Conservation (phyloP, 2,113 vertebrate genomes). For the Centropus bengalensis region DNA sequence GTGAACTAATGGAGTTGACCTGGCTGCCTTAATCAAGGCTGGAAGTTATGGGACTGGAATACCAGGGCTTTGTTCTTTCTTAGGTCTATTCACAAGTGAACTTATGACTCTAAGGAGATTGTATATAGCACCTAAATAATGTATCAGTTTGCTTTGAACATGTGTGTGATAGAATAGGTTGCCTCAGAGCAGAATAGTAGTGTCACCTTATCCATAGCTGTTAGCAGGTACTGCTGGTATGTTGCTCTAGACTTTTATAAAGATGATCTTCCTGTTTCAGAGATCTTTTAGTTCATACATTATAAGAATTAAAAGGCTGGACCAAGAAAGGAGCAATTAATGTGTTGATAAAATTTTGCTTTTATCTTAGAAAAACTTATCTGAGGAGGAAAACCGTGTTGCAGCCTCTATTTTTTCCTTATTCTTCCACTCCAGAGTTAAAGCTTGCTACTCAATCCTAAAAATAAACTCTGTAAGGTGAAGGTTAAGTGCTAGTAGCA, state of each 20-base stretch:
- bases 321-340: neutral
- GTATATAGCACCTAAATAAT: neutral
- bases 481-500: constrained; percentile 31
- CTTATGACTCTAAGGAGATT: neutral
- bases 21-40: neutral
- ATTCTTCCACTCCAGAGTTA: neutral
- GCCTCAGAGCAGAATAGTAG: neutral
- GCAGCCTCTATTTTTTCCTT: neutral
- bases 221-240: neutral
- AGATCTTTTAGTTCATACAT: neutral
- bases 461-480: constrained; percentile 1
- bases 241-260: neutral
- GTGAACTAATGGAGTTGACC: neutral
- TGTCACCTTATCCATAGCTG: neutral
- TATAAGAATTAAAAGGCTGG: neutral
- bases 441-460: neutral
- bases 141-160: neutral
- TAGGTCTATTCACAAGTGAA: neutral
- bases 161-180: neutral
- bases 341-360: neutral
- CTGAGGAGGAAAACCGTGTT: neutral
- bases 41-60: neutral
- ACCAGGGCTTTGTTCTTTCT: neutral
- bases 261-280: neutral
- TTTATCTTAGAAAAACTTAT: neutral